These are phyloP conservation scores for Neodiprion fabricii DNA, from an alignment of 1,140 invertebrate genomes.

Conservation along the genomic window DNA sequence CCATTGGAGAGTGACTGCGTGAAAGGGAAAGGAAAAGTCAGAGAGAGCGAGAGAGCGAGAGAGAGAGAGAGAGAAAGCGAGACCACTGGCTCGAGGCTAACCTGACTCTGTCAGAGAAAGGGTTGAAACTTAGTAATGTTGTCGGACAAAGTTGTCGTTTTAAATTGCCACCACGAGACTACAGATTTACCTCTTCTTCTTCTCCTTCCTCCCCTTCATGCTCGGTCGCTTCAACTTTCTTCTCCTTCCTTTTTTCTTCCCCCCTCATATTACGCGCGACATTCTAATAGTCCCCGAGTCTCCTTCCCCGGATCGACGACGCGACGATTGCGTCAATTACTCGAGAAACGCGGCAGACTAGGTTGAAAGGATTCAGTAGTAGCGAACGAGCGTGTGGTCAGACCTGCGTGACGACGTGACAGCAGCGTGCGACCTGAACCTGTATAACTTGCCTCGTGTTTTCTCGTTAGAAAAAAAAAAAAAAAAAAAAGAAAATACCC, in stretches of 20 bases:
- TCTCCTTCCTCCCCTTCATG: neutral
- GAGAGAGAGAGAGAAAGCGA: neutral
- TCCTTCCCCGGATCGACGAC: neutral
- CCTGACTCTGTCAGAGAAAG: neutral
- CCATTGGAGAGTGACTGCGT: too few relatives aligned
- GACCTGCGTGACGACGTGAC: neutral
- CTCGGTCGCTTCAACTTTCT: neutral
- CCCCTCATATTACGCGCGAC: too few relatives aligned
- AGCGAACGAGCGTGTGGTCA: neutral
- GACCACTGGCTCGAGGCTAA: neutral
- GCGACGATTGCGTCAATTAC: neutral
- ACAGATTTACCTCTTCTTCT: neutral
- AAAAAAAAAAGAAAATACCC: too few relatives aligned
- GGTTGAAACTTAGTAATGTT: neutral
- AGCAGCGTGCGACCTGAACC: too few relatives aligned
- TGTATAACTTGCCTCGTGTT: too few relatives aligned
- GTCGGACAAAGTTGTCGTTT: conserved; percentile 1
- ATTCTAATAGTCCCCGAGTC: too few relatives aligned
- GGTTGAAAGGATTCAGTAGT: neutral
- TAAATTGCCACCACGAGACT: conserved; percentile 5
- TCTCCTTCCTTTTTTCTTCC: too few relatives aligned
- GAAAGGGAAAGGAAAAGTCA: neutral
- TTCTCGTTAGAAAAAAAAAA: too few relatives aligned
- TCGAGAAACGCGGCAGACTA: neutral
- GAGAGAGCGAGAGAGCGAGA: neutral